Base-by-base conservation (phyloP, 2,797 vertebrate genomes). In the Chlorospingus flavigularis region DNA sequence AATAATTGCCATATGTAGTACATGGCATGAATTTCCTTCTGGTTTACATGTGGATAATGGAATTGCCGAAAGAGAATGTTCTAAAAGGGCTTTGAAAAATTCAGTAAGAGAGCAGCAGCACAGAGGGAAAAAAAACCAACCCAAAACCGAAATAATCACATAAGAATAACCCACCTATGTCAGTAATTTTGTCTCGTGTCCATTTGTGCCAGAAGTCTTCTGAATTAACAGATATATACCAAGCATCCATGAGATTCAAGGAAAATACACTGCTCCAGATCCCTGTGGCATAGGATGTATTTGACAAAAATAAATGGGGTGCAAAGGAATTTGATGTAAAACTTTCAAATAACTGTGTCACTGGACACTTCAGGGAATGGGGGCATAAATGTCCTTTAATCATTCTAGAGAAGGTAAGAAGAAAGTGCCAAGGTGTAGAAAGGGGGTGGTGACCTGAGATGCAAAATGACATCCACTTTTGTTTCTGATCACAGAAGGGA, bases 231-330 rank as follows among this genome's bases (percentile, higher is more conserved):
- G 96, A 97, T 85, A 98, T 35, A 68, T 98, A 98, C 98, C 98
- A 98, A 84, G 94, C 98, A 63, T 98, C 98, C 57, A 98, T 98
- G 73, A 98, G 95, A 88, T 98, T 98, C 92, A 98, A 66, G 57
- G 98, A 98, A 93, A 98, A 98, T 18, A 98, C 98, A 62, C 98
- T 98, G 90, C 98, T 98, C 98, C 98, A 98, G 57, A 98, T 87
- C 31, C 98, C 98, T 98, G 90, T 57, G 63, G 43, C 20, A 20
- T 17, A 48, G 8, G 30, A 81, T 26, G 28, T 47, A 78, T 86
- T 65, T 60, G 33, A 51, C 10, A 91, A 62, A 90, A 75, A 28
- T 43, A 72, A 86, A 81, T 37, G 24, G 7, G 1, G 5, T 35
- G 10, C 30, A 37, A 75, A 75, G 13, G 28, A 53, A 68, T 51